Evolutionary conservation across 2,888 invertebrate genomes (phyloP).

Genomic region (Ophonus ardosiacus): DNA sequence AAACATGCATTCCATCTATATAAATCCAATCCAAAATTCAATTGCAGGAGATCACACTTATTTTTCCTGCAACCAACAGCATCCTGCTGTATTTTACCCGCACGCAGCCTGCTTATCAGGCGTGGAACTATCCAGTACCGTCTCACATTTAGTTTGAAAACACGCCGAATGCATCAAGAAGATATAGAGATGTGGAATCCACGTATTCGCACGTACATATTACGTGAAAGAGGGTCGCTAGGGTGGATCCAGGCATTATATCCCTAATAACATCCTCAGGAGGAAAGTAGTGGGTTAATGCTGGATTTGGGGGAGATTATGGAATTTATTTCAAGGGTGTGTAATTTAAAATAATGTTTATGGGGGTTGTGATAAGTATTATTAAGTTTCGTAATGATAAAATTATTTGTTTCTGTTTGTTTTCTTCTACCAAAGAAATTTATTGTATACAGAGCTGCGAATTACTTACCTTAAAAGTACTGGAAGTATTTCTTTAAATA

Average conservation of each 20-base stretch:
- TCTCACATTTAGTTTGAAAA: background rate
- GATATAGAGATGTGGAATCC: background rate
- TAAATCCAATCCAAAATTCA: too few relatives aligned
- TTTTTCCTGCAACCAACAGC: background rate
- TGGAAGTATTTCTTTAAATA: too few relatives aligned
- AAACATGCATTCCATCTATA: too few relatives aligned
- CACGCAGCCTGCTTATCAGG: slow-evolving; percentile 3
- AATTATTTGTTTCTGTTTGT: too few relatives aligned
- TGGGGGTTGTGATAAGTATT: background rate
- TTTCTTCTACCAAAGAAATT: too few relatives aligned
- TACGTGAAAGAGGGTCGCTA: background rate
- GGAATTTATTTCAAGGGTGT: too few relatives aligned
- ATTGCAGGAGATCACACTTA: too few relatives aligned
- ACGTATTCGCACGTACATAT: background rate
- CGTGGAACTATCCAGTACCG: background rate
- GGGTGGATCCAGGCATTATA: slow-evolving; percentile 3
- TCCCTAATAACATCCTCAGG: background rate
- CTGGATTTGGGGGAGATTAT: background rate
- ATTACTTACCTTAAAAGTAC: too few relatives aligned
- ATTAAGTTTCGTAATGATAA: too few relatives aligned
- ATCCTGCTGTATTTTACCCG: background rate
- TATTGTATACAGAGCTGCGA: too few relatives aligned
- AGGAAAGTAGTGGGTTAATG: background rate
- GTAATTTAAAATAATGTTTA: background rate
- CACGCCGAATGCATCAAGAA: slow-evolving; percentile 12